Evolutionary conservation across 2,113 vertebrate species (phyloP), one percentile per base, ranked within the genome.

Genomic region (Hymenochirus boettgeri): DNA sequence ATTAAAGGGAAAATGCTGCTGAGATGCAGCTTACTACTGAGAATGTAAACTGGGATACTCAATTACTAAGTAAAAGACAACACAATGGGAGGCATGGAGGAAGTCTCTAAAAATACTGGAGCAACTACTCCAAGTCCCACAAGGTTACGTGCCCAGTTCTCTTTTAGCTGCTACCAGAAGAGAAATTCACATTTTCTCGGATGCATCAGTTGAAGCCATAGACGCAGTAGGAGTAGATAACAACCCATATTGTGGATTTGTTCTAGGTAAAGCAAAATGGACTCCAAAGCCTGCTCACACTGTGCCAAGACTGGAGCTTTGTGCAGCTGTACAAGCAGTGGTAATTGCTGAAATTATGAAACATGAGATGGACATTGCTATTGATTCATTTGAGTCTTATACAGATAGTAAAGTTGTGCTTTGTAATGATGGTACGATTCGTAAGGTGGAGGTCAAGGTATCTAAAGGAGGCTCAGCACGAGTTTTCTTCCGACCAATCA

Each of bases 191-290:
- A 13, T 57, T 2, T 35, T n/a, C n/a, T n/a, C n/a, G n/a, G n/a
- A n/a, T n/a, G n/a, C n/a, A n/a, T n/a, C n/a, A n/a, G n/a, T n/a
- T 17, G 29, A 57, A 22, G 54, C 54, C 7, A 57, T 57, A 35
- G 29, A 27, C 23, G n/a, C 54, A 57, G 18, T 13, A 4, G 29
- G 19, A 19, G 13, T 11, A 18, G 37, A 57, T 19, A 35, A 37
- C 29, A 35, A 57, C 7, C n/a, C n/a, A 57, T n/a, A 35, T 12
- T 21, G 29, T 57, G 19, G 56, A 12, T 56, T 56, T 12, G 7
- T 56, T 26, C 27, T 33, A 15, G 24, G 27, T 31, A 56, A 56
- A 3, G 18, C 56, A 15, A 37, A 39, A 17, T 7, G 37, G 22
- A 57, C 56, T 2, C 33, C 56, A 42, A 42, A 25, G 24, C 21